Percentiles rank a stretch among this genome's conserved stretches.
phyloP scores from a whole-genome alignment of 2,113 vertebrate species.

The Symphodus melops region DNA sequence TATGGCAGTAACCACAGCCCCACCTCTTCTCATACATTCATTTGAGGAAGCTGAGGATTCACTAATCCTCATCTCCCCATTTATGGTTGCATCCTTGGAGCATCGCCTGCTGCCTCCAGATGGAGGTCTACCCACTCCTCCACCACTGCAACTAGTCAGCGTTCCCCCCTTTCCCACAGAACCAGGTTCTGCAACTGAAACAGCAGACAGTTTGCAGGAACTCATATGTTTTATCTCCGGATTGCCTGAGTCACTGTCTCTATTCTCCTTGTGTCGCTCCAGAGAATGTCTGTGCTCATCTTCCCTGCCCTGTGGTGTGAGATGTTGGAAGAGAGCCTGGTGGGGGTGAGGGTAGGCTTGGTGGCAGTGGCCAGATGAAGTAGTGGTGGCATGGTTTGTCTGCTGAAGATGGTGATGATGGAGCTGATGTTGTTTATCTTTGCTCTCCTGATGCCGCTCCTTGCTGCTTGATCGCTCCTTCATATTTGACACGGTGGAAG shows the following conservation, averaged over 20 bases:
- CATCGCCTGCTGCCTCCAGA: conserved; percentile 79
- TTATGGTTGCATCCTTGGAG: conserved; percentile 82
- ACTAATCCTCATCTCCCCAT: conserved; percentile 85
- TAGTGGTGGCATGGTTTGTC: conserved; percentile 35
- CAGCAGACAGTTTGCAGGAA: conserved; percentile 86
- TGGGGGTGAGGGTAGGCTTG: conserved; percentile 72
- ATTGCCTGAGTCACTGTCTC: conserved; percentile 75
- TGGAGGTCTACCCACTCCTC: conserved; percentile 49
- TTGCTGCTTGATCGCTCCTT: conserved; percentile 87
- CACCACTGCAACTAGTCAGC: conserved; percentile 57
- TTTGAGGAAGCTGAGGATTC: conserved; percentile 83
- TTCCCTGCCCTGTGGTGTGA: conserved; percentile 76
- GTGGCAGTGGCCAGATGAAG: conserved; percentile 66
- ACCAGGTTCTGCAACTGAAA: conserved; percentile 64
- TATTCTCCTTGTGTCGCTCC: conserved; percentile 88
- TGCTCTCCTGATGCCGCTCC: conserved; percentile 81
- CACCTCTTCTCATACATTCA: conserved; percentile 90
- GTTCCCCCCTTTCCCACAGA: conserved; percentile 74
- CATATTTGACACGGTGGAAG: conserved; percentile 83
- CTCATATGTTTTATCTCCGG: conserved; percentile 85
- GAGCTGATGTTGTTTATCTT: conserved; percentile 80
- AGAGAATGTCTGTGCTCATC: conserved; percentile 80
- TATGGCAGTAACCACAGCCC: conserved; percentile 79
- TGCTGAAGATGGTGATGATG: conserved; percentile 64
- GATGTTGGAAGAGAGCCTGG: conserved; percentile 71